Evolutionary conservation across 2,888 invertebrate species (phyloP).

Genomic region (Congeria kusceri): DNA sequence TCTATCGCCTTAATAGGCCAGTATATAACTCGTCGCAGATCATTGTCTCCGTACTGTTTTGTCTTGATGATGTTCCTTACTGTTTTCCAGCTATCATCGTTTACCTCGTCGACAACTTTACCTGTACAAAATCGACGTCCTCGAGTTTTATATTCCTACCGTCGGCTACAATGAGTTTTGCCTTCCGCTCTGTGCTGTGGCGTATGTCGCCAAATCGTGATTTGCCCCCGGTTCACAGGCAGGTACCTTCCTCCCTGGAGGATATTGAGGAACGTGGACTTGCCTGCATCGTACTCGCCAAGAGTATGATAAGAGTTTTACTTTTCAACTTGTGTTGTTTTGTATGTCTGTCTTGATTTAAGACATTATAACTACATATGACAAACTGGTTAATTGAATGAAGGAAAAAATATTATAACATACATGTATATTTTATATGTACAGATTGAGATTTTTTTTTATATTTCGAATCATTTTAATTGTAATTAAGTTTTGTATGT

Average conservation of each 20-base stretch:
- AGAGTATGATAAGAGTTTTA: not conserved
- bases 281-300: conserved; percentile 57
- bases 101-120: not conserved
- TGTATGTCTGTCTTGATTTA: too few species aligned
- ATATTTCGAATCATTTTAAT: too few species aligned
- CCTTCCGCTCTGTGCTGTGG: conserved; percentile 1
- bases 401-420: too few species aligned
- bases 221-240: conserved; percentile 30
- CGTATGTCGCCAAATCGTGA: conserved; percentile 28
- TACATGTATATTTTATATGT: too few species aligned
- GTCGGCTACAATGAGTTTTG: not conserved
- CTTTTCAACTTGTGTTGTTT: too few species aligned
- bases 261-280: conserved; percentile 53
- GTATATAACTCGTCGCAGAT: conserved; percentile 22
- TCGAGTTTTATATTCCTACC: not conserved
- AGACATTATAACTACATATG: too few species aligned
- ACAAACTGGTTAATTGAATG: too few species aligned
- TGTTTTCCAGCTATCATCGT: conserved; percentile 8
- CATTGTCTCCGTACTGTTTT: not conserved
- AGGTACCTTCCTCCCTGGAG: conserved; percentile 53
- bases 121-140: not conserved
- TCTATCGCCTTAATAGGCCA: conserved; percentile 42
- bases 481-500: too few species aligned
- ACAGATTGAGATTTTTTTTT: too few species aligned
- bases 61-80: conserved; percentile 29